Percentiles rank a stretch among this genome's conserved stretches.
Conservation (phyloP, 2,888 invertebrate species). For the Bellardia bayeri region DNA sequence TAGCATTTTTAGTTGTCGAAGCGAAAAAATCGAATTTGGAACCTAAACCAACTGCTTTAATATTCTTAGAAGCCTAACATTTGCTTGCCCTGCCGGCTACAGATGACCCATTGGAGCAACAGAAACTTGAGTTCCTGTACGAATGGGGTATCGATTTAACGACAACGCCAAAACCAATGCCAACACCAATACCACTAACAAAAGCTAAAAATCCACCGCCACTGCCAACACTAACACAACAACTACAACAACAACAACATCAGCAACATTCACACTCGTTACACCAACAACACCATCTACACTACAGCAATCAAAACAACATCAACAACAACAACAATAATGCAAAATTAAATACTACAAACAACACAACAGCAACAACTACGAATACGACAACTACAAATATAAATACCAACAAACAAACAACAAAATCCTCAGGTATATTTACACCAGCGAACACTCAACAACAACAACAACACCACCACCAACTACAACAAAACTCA, state of each 20-base stretch:
- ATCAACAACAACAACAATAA: conserved; percentile 72
- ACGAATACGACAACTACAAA: conserved; percentile 54
- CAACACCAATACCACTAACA: conserved; percentile 83
- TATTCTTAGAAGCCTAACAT: conserved; percentile 97
- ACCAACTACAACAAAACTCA: conserved; percentile 68
- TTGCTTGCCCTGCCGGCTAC: conserved; percentile 93
- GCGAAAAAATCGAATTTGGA: conserved; percentile 96
- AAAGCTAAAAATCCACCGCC: conserved; percentile 85
- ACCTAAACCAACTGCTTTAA: conserved; percentile 95
- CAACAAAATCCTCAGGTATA: conserved; percentile 74
- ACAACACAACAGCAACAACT: conserved; percentile 62
- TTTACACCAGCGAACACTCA: conserved; percentile 74
- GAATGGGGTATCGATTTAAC: conserved; percentile 84
- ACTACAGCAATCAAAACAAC: conserved; percentile 63
- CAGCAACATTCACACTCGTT: conserved; percentile 68
- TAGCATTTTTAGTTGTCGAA: conserved; percentile 97
- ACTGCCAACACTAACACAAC: conserved; percentile 77
- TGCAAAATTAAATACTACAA: conserved; percentile 70
- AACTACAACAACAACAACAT: conserved; percentile 62
- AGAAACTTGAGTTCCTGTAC: conserved; percentile 82
- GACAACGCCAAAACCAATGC: conserved; percentile 82
- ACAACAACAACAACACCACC: conserved; percentile 74
- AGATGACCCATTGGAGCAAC: conserved; percentile 83
- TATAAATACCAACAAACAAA: conserved; percentile 67
- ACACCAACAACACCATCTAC: conserved; percentile 69